A percentile compares a stretch with the other conserved stretches of the same genome.
Conservation (phyloP, 2,888 invertebrate genomes). For the Liposcelis brunnea region DNA sequence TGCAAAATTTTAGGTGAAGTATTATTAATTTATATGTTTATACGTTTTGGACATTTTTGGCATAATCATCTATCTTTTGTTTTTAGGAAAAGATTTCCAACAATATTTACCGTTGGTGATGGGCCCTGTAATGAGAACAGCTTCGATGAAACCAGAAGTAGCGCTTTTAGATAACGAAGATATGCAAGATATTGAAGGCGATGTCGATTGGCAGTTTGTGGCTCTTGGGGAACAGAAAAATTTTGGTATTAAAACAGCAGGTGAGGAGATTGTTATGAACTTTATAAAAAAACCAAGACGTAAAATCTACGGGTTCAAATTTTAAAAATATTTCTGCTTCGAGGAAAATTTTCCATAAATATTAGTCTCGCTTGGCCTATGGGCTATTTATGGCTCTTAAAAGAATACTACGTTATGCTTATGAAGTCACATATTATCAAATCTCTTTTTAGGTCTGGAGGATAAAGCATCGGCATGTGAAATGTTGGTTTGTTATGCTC, state of each 20-base stretch:
- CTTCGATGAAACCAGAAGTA: conserved; percentile 85
- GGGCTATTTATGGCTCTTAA: no score
- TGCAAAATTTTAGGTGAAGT: conserved; percentile 70
- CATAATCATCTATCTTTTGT: background rate
- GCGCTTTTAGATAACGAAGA: conserved; percentile 76
- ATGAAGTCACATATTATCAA: no score
- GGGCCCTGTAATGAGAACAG: conserved; percentile 83
- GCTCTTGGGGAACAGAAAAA: conserved; percentile 87
- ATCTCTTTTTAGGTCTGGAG: conserved; percentile 64
- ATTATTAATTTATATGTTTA: background rate
- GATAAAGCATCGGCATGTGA: conserved; percentile 94
- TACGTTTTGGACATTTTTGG: conserved; percentile 1
- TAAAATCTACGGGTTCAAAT: no score
- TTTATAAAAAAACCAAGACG: background rate
- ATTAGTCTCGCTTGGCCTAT: no score
- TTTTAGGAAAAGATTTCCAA: conserved; percentile 63
- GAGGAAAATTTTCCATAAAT: no score
- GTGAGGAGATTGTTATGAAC: conserved; percentile 24
- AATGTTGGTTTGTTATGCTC: conserved; percentile 89
- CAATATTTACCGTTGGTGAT: conserved; percentile 90
- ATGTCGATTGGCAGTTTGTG: conserved; percentile 88
- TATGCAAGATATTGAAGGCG: conserved; percentile 64
- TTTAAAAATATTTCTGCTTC: no score
- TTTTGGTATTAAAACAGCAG: conserved; percentile 85
- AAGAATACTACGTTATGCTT: no score